Conservation (phyloP, 2,888 invertebrate species). For the Steromphala cineraria region DNA sequence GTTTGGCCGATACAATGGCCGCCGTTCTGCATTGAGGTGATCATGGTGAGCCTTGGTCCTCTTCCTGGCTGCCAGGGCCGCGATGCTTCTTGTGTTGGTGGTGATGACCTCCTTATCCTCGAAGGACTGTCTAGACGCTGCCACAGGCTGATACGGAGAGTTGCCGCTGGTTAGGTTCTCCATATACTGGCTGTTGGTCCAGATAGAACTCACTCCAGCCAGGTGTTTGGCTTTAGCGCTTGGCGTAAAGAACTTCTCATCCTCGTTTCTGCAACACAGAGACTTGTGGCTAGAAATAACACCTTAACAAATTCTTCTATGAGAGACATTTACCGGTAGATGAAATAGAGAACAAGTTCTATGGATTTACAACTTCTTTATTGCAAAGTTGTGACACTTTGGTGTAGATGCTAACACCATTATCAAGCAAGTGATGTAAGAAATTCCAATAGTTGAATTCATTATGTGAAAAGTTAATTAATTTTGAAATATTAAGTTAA, state of each 20-base stretch:
- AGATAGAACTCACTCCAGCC: conserved; percentile 38
- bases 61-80: conserved; percentile 70
- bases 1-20: conserved; percentile 49
- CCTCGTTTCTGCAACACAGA: conserved; percentile 36
- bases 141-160: conserved; percentile 26
- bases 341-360: too few relatives aligned
- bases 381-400: too few relatives aligned
- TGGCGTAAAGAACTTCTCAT: conserved; percentile 63
- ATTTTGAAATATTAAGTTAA: too few relatives aligned
- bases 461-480: too few relatives aligned
- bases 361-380: too few relatives aligned
- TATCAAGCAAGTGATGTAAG: too few relatives aligned
- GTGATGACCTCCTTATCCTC: conserved; percentile 61
- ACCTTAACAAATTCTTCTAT: too few relatives aligned
- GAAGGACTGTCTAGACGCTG: conserved; percentile 49
- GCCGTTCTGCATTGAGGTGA: conserved; percentile 46
- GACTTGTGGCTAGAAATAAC: neutral
- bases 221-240: conserved; percentile 59
- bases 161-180: neutral
- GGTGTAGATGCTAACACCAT: too few relatives aligned
- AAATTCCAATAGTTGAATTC: too few relatives aligned
- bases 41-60: conserved; percentile 57
- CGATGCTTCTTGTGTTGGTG: conserved; percentile 70
- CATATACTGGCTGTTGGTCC: conserved; percentile 19
- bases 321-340: too few relatives aligned